Percentiles rank a stretch among this genome's conserved stretches.
phyloP scores from a whole-genome alignment of 37 sponge, comb jelly and placozoan species.

The Hexactinellida sp. region DNA sequence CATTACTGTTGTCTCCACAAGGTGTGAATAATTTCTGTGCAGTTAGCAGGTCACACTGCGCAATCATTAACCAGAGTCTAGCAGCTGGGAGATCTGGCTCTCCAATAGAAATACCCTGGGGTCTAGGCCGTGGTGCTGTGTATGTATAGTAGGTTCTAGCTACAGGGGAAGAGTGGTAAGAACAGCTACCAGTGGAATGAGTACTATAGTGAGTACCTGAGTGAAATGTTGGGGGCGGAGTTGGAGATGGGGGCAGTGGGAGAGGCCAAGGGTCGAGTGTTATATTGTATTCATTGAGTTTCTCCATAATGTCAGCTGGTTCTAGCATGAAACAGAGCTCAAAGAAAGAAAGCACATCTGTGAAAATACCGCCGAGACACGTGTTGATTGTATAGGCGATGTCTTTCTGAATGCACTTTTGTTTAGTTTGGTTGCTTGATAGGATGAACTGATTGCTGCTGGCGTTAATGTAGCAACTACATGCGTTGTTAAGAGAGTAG shows the following conservation, averaged over 20 bases:
- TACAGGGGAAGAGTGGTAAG: background rate
- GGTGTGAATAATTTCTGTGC: background rate
- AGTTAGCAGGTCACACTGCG: background rate
- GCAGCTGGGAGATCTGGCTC: background rate
- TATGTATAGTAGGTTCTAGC: background rate
- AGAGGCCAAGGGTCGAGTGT: background rate
- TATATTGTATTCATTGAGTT: background rate
- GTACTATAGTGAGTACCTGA: background rate
- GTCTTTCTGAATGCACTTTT: background rate
- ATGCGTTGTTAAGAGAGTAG: background rate
- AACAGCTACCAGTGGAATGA: background rate
- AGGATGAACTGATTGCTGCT: background rate
- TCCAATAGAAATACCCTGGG: background rate
- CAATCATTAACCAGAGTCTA: background rate
- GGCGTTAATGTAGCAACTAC: background rate
- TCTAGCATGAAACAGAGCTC: background rate
- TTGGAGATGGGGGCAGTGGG: background rate
- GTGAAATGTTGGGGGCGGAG: background rate
- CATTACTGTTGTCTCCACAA: background rate
- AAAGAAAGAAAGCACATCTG: background rate
- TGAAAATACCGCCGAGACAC: background rate
- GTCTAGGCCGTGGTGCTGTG: background rate
- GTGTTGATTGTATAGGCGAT: background rate
- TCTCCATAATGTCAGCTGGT: background rate
- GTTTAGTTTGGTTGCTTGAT: background rate